Percentiles rank a stretch among this genome's conserved stretches.
Conservation (phyloP, 2,113 vertebrate genomes). For the Malurus alboscapulatus region DNA sequence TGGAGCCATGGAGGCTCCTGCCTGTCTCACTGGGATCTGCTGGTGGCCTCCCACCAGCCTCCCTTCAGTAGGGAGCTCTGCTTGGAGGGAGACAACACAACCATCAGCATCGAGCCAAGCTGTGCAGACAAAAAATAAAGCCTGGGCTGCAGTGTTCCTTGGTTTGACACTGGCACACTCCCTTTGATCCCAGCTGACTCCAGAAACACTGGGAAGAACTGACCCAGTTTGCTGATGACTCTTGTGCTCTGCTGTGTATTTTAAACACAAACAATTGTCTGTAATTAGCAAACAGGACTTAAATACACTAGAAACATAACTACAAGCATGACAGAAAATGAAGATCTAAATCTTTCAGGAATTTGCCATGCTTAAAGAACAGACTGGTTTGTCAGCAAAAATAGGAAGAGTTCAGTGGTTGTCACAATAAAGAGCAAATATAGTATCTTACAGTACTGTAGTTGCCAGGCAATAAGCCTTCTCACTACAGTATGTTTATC, state of each 20-base stretch:
- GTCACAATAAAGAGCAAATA: constrained; percentile 28
- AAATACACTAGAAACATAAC: not conserved
- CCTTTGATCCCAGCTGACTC: not conserved
- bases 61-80: not conserved
- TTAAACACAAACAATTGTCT: not conserved
- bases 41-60: not conserved
- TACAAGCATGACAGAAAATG: not conserved
- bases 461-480: constrained; percentile 35
- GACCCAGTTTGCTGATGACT: not conserved
- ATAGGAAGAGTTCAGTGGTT: not conserved
- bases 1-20: not conserved
- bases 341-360: not conserved
- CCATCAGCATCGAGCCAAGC: not conserved
- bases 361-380: not conserved
- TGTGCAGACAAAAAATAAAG: not conserved
- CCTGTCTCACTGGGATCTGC: not conserved
- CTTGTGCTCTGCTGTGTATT: not conserved
- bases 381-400: constrained; percentile 8
- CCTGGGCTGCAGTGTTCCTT: not conserved
- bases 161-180: not conserved
- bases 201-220: not conserved
- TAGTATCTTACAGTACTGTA: not conserved
- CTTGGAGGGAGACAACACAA: not conserved
- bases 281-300: not conserved
- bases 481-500: constrained; percentile 5